Base-by-base conservation (phyloP, 2,888 invertebrate genomes). In the Hydrotaea diabolus region DNA sequence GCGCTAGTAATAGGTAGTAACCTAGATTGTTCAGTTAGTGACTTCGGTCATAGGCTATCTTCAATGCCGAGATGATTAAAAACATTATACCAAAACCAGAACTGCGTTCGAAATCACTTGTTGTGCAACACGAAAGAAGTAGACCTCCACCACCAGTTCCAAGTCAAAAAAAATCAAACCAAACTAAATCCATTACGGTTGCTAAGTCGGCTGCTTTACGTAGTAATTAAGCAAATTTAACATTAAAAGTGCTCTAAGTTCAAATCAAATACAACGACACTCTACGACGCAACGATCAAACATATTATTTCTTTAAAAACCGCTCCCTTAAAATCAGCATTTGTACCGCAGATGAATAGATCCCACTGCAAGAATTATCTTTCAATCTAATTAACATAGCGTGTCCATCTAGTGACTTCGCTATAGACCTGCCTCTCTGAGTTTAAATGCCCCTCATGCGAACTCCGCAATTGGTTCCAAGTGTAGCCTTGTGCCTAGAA, bases 61-160 rank as follows among this genome's bases (percentile, higher is more conserved):
- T 91, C 53, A 92, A 90, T 85, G 91, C 92, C 0, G 92, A 92
- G 81, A 91, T 91, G 89, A 90, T 92, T 46, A 92, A 92, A 88
- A 92, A 92, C 8, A 91, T 92, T 71, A 92, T 92, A 87, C 92
- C 92, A 17, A 92, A 92, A 80, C 91, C 92, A 0, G 92, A 92
- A 77, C 80, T 91, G 39, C 89, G 89, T 23, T 36, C 72, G 23
- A 82, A 81, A 46, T 62, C 82, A 71, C 46, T 85, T 36, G 69
- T 36, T 53, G 8, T n/a, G 36, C 57, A 73, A 21, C 80, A 85
- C 19, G 77, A 77, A 57, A 83, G 81, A 21, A 39, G 46, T 49
- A 77, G 80, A 23, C 86, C 84, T n/a, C 86, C 85, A 5, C 88
- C 88, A 13, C 89, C 90, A 4, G 76, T 91, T 75, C 90, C 91